Evolutionary conservation across 2,797 vertebrate genomes (phyloP).

Genomic region (Sebastes matsubarae): DNA sequence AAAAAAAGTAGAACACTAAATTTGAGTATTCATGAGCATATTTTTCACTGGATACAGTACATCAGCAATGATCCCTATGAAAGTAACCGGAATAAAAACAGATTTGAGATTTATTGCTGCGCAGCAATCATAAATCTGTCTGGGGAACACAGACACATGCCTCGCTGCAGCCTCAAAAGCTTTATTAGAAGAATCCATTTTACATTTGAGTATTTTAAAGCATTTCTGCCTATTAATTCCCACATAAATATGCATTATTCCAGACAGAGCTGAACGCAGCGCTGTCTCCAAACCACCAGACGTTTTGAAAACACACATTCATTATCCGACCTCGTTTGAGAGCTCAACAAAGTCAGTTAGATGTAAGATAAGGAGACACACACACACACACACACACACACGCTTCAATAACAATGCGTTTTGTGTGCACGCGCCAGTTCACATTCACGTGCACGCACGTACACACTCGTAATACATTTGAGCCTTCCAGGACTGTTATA

Average conservation of each 20-base stretch:
- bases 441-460: not conserved
- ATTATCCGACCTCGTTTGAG: conserved; percentile 64
- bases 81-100: conserved; percentile 78
- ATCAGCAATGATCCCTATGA: conserved; percentile 76
- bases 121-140: conserved; percentile 78
- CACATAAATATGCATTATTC: conserved; percentile 81
- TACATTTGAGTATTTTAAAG: conserved; percentile 75
- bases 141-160: conserved; percentile 69
- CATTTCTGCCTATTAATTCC: conserved; percentile 78
- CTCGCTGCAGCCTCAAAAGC: conserved; percentile 73
- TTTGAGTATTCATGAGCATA: conserved; percentile 74
- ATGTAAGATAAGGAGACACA: conserved; percentile 54
- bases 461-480: conserved; percentile 6
- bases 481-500: conserved; percentile 61
- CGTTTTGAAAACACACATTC: conserved; percentile 70
- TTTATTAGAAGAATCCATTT: conserved; percentile 80
- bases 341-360: conserved; percentile 62
- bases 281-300: conserved; percentile 51
- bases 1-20: conserved; percentile 55
- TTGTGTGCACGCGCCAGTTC: not conserved
- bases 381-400: not conserved
- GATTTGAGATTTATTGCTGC: conserved; percentile 77
- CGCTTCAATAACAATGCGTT: conserved; percentile 17
- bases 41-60: conserved; percentile 68
- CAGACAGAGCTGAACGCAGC: conserved; percentile 53